Evolutionary conservation across 2,113 vertebrate species (phyloP), one percentile per base, ranked within the genome.

Genomic region (Laterallus jamaicensis): DNA sequence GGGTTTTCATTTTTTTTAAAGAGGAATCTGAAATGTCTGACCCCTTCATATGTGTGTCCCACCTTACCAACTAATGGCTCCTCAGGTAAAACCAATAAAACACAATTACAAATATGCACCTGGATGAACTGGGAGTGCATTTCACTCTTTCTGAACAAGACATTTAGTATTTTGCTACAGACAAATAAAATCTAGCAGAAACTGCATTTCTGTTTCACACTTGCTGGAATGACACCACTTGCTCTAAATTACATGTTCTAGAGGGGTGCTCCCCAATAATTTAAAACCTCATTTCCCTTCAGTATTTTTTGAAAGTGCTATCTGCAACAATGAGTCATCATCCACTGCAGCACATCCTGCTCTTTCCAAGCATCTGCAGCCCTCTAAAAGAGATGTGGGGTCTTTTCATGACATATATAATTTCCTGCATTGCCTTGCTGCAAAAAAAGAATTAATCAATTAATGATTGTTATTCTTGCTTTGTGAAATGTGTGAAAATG

Each of bases 241-340:
- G 28, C 13, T 89, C 35, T 59, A 93, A 88, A 93, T 85, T 44
- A 83, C 4, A 73, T 15, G n/a, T 86, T 93, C 28, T 44, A 95
- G 44, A 63, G 40, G 17, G 11, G 22, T 82, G 71, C 47, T 79
- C 68, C 64, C 44, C 58, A 86, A 21, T 84, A 97, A 94, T 29
- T 50, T 82, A 70, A 97, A 97, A 50, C n/a, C 17, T 97, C 80
- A 67, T 92, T 91, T 97, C 60, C 40, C 13, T 66, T 94, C 58
- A 79, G n/a, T 66, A 58, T 26, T 94, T 97, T 94, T 50, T 76
- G 12, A 87, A 88, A 98, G 86, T 56, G 78, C 76, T 95, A 92
- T 98, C 97, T 97, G 97, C 97, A 98, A 96, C 92, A 98, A 95
- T 97, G 98, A 98, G 97, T 98, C 98, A 98, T 98, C 98, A 97